Evolutionary conservation across 1,140 invertebrate genomes (phyloP), one percentile per base, ranked within the genome.

Genomic region (Diachasma alloeum): DNA sequence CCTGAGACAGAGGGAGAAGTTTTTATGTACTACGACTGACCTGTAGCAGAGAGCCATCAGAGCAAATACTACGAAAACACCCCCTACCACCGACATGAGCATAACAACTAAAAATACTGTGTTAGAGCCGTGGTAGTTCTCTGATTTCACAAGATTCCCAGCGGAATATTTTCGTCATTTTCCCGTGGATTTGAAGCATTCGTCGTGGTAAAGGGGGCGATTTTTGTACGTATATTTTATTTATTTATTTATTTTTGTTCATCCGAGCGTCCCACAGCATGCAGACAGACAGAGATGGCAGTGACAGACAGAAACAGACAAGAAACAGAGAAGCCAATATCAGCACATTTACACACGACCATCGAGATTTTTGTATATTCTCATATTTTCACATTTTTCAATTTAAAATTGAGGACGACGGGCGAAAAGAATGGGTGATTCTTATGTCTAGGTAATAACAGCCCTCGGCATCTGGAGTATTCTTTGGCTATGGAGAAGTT

Each of bases 1-100:
- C 95, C 95, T 96, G 94, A 96, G 94, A 94, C 95, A 97, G 93
- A 96, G 94, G 93, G 95, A 96, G 95, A 96, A 96, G 94, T 96
- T 97, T 96, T 95, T 96, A 95, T 97, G 95, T 94, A 97, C 95
- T 95, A 96, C 95, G 93, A 97, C 95, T 96, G 95, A 97, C 96
- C 97, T 97, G 95, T 99, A 99, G 94, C 97, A 99, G 92, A 98
- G 95, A 92, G 97, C 97, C 93, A 98, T 96, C 92, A 97, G 94
- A 91, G 97, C 96, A 94, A 99, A 97, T 92, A 97, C 94, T 92
- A 98, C 94, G 94, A 98, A 98, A 92, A 98, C 96, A 92, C 96
- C 96, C 92, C 97, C 97, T 93, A 98, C 97, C 92, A 98, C 96
- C 91, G 96, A 97, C 93, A 98, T 97, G 92, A 99, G 95, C 91